phyloP scores from a whole-genome alignment of 1,140 invertebrate genomes.

The Panulirus ornatus region DNA sequence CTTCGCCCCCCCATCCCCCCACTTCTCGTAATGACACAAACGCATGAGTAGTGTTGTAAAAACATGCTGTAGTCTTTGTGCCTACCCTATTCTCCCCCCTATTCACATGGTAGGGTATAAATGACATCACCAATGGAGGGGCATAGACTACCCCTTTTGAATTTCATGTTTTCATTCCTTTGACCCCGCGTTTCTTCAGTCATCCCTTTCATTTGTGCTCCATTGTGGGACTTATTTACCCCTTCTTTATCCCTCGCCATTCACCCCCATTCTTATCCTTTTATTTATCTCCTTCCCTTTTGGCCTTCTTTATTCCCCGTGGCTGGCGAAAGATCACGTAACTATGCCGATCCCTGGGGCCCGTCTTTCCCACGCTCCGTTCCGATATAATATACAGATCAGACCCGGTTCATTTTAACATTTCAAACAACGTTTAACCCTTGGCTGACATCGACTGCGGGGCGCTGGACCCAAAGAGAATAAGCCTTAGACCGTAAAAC shows the following conservation, averaged over 20 bases:
- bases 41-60: constrained; percentile 59
- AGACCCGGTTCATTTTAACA: constrained; percentile 72
- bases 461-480: constrained; percentile 70
- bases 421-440: constrained; percentile 73
- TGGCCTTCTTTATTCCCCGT: constrained; percentile 68
- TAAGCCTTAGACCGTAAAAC: constrained; percentile 47
- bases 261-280: constrained; percentile 64
- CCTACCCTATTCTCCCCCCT: constrained; percentile 22
- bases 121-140: constrained; percentile 65
- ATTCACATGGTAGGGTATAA: constrained; percentile 57
- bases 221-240: constrained; percentile 70
- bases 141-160: constrained; percentile 63
- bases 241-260: constrained; percentile 70
- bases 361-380: constrained; percentile 58
- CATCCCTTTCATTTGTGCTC: constrained; percentile 69
- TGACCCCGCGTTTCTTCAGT: constrained; percentile 58
- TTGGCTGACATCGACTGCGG: constrained; percentile 72
- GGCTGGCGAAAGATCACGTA: constrained; percentile 61
- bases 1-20: background rate
- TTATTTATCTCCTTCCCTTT: constrained; percentile 70
- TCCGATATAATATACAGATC: constrained; percentile 68
- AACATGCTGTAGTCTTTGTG: constrained; percentile 64
- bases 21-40: constrained; percentile 33
- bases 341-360: constrained; percentile 32
- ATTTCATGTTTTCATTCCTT: constrained; percentile 71